A percentile compares a stretch with the other conserved stretches of the same genome.
These are phyloP conservation scores for Stenoptilia bipunctidactyla DNA, from an alignment of 2,888 invertebrate genomes.

Conservation along the genomic window DNA sequence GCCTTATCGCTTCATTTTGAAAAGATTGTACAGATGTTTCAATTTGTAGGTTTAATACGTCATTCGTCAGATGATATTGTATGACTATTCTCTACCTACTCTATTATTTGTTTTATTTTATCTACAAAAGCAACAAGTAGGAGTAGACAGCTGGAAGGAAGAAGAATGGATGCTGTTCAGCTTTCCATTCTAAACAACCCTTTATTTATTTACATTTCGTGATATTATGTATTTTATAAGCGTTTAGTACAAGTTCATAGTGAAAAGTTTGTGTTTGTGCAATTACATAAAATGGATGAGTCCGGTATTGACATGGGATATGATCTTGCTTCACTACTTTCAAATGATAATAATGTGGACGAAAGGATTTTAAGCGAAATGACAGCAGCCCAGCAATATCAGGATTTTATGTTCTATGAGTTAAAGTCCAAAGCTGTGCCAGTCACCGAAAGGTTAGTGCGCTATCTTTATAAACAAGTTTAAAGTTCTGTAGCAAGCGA, in stretches of 20 bases:
- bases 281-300: slow-evolving; percentile 68
- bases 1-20: no score
- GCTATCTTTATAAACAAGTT: not conserved
- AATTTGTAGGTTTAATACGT: not conserved
- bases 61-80: slow-evolving; percentile 3
- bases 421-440: slow-evolving; percentile 73
- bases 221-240: slow-evolving; percentile 32
- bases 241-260: slow-evolving; percentile 27
- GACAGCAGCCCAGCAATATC: slow-evolving; percentile 63
- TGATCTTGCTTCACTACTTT: slow-evolving; percentile 71
- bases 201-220: slow-evolving; percentile 37
- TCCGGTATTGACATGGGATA: slow-evolving; percentile 76
- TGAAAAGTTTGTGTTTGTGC: slow-evolving; percentile 50
- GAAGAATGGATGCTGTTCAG: slow-evolving; percentile 56
- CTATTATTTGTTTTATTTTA: slow-evolving; percentile 25
- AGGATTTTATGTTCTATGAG: slow-evolving; percentile 75
- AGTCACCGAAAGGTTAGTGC: slow-evolving; percentile 68
- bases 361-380: slow-evolving; percentile 69
- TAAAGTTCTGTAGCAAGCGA: not conserved
- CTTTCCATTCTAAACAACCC: slow-evolving; percentile 33
- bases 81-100: slow-evolving; percentile 8
- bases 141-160: slow-evolving; percentile 64
- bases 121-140: slow-evolving; percentile 61
- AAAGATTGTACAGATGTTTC: no score
- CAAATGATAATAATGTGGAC: slow-evolving; percentile 65